phyloP scores from a whole-genome alignment of 2,113 vertebrate species.

The Sorex araneus region DNA sequence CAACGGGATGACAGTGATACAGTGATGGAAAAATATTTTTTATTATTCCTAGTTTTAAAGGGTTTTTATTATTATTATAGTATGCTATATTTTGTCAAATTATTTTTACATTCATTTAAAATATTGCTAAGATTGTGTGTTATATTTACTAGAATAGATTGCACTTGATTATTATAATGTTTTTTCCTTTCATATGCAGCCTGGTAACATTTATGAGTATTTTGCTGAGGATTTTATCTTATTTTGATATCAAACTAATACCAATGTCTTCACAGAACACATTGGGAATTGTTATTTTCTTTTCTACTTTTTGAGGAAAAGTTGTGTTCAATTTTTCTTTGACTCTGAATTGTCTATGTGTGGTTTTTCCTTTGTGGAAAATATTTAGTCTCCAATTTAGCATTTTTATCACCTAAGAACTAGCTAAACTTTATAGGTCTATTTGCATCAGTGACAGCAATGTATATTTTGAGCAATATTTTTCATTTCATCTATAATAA shows the following conservation, averaged over 20 bases:
- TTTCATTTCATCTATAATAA: neutral
- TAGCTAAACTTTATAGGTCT: conserved; percentile 23
- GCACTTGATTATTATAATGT: neutral
- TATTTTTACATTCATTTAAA: neutral
- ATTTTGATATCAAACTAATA: neutral
- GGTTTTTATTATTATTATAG: neutral
- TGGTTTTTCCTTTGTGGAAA: conserved; percentile 27
- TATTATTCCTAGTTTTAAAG: neutral
- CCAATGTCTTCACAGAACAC: neutral
- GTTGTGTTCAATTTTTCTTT: neutral
- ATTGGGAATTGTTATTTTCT: neutral
- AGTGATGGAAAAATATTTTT: too few species aligned
- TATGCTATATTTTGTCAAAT: neutral
- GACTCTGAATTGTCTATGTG: neutral
- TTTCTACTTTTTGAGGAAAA: neutral
- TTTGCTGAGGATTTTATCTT: neutral
- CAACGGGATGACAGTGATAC: too few species aligned
- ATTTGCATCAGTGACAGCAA: neutral
- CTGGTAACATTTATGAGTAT: neutral
- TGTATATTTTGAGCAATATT: conserved; percentile 12
- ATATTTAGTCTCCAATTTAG: neutral
- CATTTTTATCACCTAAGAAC: neutral
- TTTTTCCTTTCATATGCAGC: neutral
- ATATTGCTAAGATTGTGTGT: neutral
- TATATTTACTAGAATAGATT: conserved; percentile 3